These are phyloP conservation scores for Trisateles emortualis DNA, from an alignment of 2,888 invertebrate species.

Conservation along the genomic window DNA sequence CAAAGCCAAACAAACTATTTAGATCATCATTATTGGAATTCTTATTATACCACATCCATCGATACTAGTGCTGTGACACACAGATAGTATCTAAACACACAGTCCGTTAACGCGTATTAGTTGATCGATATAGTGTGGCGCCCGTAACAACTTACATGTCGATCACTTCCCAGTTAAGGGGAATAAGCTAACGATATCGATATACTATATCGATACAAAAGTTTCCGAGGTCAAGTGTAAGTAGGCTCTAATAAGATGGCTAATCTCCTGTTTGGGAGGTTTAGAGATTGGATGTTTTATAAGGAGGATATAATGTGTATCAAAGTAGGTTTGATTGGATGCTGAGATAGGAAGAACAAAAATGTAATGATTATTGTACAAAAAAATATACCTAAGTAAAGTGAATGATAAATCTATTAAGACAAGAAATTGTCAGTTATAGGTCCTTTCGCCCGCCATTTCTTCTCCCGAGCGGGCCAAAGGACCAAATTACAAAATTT, in stretches of 20 bases:
- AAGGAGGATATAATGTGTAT: background rate
- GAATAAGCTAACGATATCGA: conserved; percentile 14
- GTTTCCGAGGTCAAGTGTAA: background rate
- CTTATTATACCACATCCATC: conserved; percentile 46
- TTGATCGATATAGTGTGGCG: conserved; percentile 74
- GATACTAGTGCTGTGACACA: background rate
- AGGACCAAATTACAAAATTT: too few species aligned
- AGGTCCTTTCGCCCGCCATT: too few species aligned
- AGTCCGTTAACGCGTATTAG: conserved; percentile 81
- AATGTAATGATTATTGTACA: too few species aligned
- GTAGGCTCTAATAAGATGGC: background rate
- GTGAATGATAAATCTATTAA: too few species aligned
- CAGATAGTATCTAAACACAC: conserved; percentile 71
- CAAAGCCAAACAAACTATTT: too few species aligned
- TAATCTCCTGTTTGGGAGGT: background rate
- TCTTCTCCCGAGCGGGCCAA: too few species aligned
- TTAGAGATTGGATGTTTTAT: background rate
- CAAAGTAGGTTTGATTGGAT: background rate
- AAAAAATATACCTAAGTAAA: too few species aligned
- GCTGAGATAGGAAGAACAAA: too few species aligned
- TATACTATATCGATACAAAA: background rate
- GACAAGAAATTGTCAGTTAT: too few species aligned
- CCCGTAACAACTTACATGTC: conserved; percentile 63
- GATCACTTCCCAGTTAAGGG: conserved; percentile 62
- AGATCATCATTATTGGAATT: background rate